Evolutionary conservation across 2,888 invertebrate genomes (phyloP), one percentile per base, ranked within the genome.

Genomic region (Anthophora plumipes): DNA sequence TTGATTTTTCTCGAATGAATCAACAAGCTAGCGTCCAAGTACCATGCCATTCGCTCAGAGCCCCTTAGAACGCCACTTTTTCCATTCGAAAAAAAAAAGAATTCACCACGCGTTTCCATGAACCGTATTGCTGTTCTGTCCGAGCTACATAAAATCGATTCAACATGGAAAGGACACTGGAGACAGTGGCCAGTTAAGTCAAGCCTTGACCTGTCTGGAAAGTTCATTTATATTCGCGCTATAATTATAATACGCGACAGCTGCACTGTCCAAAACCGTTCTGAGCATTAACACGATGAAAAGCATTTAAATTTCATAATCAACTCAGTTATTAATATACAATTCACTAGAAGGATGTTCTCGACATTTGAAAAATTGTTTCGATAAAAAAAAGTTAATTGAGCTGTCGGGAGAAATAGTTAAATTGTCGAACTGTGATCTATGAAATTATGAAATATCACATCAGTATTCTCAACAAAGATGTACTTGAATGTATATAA

Each of bases 1-100:
- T 85, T 76, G 61, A 76, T 71, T 78, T 78, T 83, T 17, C 70
- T 75, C 68, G 66, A 46, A 22, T 39, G 77, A 71, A 71, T 83
- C 55, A 52, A 69, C 61, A 37, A 67, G 67, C 50, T 20, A 72
- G 69, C 39, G 66, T 78, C 69, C 41, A 31, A 50, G 73, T 50
- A 55, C 31, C 41, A 11, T 14, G 52, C 37, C 46, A 14, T 74
- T 54, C 54, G 55, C 57, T 31, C 31, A 31, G 31, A 31, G 31
- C 31, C 25, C 9, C 11, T 7, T 14, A n/a, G 8, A 55, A 31
- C 12, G 25, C n/a, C 14, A 46, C 14, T n/a, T 37, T 31, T 25
- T 43, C n/a, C 2, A 12, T 55, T n/a, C 0, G 31, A 31, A 14
- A 31, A 25, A 31, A 14, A 31, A 14, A 31, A 25, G n/a, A 14